Evolutionary conservation across 2,113 vertebrate genomes (phyloP), one percentile per base, ranked within the genome.

Genomic region (Platichthys stellatus): DNA sequence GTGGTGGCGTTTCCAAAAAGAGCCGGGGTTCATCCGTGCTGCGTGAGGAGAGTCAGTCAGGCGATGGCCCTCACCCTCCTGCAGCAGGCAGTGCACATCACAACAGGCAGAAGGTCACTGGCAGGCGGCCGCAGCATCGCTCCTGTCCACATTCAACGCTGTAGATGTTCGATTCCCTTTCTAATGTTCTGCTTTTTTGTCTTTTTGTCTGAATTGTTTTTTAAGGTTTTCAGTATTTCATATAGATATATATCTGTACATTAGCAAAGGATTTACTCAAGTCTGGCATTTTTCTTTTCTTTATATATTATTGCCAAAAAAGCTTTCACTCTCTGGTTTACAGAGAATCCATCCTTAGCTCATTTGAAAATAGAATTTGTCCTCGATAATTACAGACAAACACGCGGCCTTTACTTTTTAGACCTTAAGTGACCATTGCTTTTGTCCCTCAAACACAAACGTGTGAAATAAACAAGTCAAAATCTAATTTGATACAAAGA

Each of bases 121-220:
- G 74, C 53, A 13, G 82, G 84, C 81, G 49, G 84, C 76, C 78
- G 81, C 81, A 86, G 86, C 86, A 75, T 80, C 84, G 66, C 77
- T 83, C 85, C 73, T 85, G 78, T 90, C 88, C 93, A 94, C 93
- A 95, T 93, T 93, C 93, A 91, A 86, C 76, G 90, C 90, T 92
- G 91, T 86, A 89, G 86, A 89, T 86, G 81, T 83, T 24, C 82
- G 62, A 68, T 82, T 83, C 78, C 65, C 61, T 81, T 89, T 80
- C 75, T 84, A 75, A 71, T 40, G 23, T 63, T 69, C 69, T 61
- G 62, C 40, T 73, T 75, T 64, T 70, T 58, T 82, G 57, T 66
- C 45, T 75, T 75, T 64, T 74, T 69, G 51, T 73, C 38, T 66
- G n/a, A 60, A 57, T 76, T 74, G 72, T 87, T 80, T 79, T 78